Conservation (phyloP, 2,797 vertebrate species). For the Pachyuromys duprasi region DNA sequence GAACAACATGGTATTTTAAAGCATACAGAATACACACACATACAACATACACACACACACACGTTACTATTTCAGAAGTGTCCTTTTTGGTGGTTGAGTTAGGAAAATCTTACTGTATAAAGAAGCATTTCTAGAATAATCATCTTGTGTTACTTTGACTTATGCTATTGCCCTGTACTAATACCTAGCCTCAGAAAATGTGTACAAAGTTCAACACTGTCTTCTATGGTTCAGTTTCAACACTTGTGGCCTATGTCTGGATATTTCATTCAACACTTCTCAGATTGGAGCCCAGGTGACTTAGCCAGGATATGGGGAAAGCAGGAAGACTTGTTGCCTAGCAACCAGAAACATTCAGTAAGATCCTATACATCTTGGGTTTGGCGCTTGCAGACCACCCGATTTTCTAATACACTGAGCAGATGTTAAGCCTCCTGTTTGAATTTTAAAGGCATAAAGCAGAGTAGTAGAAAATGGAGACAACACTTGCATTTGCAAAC, state of each 20-base stretch:
- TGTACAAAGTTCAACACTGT: background rate
- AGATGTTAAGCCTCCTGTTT: slow-evolving; percentile 74
- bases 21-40: background rate
- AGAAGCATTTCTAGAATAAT: background rate
- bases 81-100: background rate
- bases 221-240: background rate
- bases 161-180: slow-evolving; percentile 10
- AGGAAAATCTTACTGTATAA: background rate
- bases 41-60: background rate
- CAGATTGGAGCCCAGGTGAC: slow-evolving; percentile 77
- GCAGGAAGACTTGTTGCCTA: slow-evolving; percentile 77
- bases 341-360: slow-evolving; percentile 83
- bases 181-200: background rate
- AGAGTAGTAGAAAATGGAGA: slow-evolving; percentile 59
- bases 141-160: background rate
- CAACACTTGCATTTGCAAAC: slow-evolving; percentile 63
- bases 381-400: slow-evolving; percentile 74
- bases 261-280: slow-evolving; percentile 59
- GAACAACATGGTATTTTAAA: slow-evolving; percentile 31
- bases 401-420: slow-evolving; percentile 67
- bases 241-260: background rate
- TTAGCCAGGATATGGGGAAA: slow-evolving; percentile 72
- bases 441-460: slow-evolving; percentile 73
- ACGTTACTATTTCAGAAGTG: background rate
- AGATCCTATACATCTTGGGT: slow-evolving; percentile 74